Evolutionary conservation across 2,888 invertebrate species (phyloP).

Genomic region (Drosophila prostipennis): DNA sequence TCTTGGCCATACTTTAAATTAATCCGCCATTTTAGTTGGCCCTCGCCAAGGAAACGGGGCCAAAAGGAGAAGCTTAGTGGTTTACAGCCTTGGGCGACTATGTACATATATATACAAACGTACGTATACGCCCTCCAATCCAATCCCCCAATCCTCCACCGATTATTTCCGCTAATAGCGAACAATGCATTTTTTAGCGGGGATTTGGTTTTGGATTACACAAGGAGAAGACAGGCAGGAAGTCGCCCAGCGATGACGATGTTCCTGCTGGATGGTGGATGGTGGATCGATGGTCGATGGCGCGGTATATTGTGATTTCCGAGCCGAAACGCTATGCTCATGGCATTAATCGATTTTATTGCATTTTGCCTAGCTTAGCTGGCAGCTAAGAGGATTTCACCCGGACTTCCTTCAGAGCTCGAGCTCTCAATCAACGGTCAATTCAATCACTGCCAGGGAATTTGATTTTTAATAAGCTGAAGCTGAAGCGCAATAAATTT

Average conservation of each 20-base stretch:
- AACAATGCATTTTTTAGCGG: slow-evolving; percentile 43
- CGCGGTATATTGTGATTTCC: slow-evolving; percentile 30
- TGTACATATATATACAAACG: slow-evolving; percentile 1
- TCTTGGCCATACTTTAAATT: slow-evolving; percentile 21
- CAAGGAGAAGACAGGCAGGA: slow-evolving; percentile 24
- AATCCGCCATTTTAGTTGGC: slow-evolving; percentile 20
- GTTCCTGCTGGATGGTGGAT: no score
- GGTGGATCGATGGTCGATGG: slow-evolving; percentile 21
- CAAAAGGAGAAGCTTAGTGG: slow-evolving; percentile 14
- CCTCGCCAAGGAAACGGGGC: slow-evolving; percentile 1
- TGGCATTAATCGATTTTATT: slow-evolving; percentile 30
- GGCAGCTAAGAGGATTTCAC: slow-evolving; percentile 23
- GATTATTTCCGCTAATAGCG: slow-evolving; percentile 42
- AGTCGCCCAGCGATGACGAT: slow-evolving; percentile 9
- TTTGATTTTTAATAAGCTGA: slow-evolving; percentile 9
- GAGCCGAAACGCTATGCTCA: slow-evolving; percentile 19
- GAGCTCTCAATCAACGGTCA: slow-evolving; percentile 1
- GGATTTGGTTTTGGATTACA: slow-evolving; percentile 34
- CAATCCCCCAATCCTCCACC: neutral
- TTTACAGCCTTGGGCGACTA: slow-evolving; percentile 13
- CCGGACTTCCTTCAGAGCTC: neutral
- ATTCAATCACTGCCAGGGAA: slow-evolving; percentile 6
- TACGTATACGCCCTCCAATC: neutral
- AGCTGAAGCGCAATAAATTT: neutral
- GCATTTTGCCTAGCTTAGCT: slow-evolving; percentile 15